These are phyloP conservation scores for Eueides isabella DNA, from an alignment of 1,140 invertebrate genomes.

Conservation along the genomic window DNA sequence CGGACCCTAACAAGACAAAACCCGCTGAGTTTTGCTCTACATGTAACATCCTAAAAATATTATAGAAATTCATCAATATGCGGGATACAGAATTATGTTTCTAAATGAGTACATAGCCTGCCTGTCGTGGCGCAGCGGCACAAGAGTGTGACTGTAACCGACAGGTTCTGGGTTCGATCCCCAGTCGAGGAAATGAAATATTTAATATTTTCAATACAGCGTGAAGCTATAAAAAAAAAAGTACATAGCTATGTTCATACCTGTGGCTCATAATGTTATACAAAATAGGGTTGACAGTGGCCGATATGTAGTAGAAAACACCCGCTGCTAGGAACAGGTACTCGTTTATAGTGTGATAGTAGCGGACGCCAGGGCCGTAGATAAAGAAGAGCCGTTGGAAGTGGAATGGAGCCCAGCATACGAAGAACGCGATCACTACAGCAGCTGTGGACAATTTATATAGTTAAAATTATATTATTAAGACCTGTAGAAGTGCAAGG, in stretches of 20 bases:
- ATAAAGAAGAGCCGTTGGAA: slow-evolving; percentile 92
- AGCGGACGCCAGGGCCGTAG: slow-evolving; percentile 84
- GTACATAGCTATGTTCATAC: background rate
- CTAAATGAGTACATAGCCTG: no score
- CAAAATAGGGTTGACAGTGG: slow-evolving; percentile 94
- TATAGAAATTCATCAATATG: no score
- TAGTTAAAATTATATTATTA: background rate
- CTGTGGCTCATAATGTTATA: slow-evolving; percentile 95
- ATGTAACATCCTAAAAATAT: no score
- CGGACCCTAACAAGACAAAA: no score
- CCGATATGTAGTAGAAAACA: slow-evolving; percentile 93
- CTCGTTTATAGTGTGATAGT: slow-evolving; percentile 88
- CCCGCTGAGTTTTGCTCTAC: no score
- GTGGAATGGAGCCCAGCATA: slow-evolving; percentile 99
- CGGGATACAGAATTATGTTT: no score
- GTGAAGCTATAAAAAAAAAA: no score
- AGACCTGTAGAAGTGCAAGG: background rate
- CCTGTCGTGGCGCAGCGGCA: no score
- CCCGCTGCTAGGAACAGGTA: slow-evolving; percentile 91
- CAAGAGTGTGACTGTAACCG: no score
- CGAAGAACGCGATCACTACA: slow-evolving; percentile 97
- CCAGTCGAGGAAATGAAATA: no score
- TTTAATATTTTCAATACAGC: no score
- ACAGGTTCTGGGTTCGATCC: no score
- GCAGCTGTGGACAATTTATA: slow-evolving; percentile 86